Evolutionary conservation across 1,140 invertebrate genomes (phyloP), one percentile per base, ranked within the genome.

Genomic region (Lasaia peninsularis): DNA sequence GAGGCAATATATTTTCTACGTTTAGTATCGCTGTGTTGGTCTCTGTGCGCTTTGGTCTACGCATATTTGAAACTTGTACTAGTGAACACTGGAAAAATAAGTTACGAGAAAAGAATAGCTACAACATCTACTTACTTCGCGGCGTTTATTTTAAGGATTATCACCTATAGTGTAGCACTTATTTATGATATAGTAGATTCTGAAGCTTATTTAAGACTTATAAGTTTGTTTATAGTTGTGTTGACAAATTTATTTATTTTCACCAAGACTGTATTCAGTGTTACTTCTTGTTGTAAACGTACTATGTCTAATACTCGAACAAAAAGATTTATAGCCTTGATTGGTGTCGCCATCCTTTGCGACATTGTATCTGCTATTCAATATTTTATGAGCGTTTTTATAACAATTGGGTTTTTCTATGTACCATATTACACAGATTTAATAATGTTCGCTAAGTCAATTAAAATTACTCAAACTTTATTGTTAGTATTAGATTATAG

Each of bases 61-160:
- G 65, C 67, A 2, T 73, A 69, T 34, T 31, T 62, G 14, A 67
- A 57, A 48, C 56, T 73, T 8, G 70, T 67, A 3, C 28, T 69
- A 21, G 12, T 64, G n/a, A 50, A 61, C 12, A 35, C 16, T 2
- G 62, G 60, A 28, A 67, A 63, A 37, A 65, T 69, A 1, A 67
- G 63, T 24, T 62, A 40, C 12, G 63, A 62, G 12, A 71, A 65
- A 20, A 52, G 60, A 51, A 65, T 56, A 48, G 59, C 63, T 4
- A 52, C 57, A 2, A 20, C 21, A 1, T 62, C 66, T 24, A 52
- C 49, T 28, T 49, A 52, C 14, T 35, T 56, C 10, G 34, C 11
- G 2, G n/a, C 52, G 4, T 12, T 18, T n/a, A 8, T 52, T 31
- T 12, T 33, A 8, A 24, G 24, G 21, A 14, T 34, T 5, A 33